Percentiles rank a stretch among this genome's conserved stretches.
phyloP scores from a whole-genome alignment of 2,888 invertebrate species.

The Acleris emargana region DNA sequence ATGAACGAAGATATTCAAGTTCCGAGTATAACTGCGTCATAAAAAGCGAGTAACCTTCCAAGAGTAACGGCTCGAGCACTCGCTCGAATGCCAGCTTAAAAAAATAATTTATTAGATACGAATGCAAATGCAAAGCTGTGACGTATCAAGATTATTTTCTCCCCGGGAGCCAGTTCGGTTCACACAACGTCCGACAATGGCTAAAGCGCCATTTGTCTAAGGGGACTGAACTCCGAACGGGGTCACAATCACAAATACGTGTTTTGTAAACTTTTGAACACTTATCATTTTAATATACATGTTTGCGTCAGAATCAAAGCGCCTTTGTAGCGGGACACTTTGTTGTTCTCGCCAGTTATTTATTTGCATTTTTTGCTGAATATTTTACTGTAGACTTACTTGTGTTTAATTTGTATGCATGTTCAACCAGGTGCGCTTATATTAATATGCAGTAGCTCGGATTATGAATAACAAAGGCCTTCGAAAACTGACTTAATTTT shows the following conservation, averaged over 20 bases:
- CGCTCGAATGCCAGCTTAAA: not conserved
- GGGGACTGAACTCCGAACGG: conserved; percentile 41
- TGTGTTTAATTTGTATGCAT: conserved; percentile 23
- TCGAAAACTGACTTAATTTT: conserved; percentile 2
- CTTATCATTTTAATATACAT: conserved; percentile 21
- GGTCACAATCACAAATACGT: conserved; percentile 37
- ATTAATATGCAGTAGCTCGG: conserved; percentile 18
- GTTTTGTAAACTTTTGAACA: conserved; percentile 24
- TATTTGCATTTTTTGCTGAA: conserved; percentile 48
- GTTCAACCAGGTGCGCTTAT: conserved; percentile 25
- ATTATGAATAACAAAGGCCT: conserved; percentile 3
- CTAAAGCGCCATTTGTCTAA: conserved; percentile 58
- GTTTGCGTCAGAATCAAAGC: conserved; percentile 32
- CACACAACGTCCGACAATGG: conserved; percentile 44
- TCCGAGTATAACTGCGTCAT: not conserved
- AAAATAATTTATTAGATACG: conserved; percentile 12
- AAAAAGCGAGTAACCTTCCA: not conserved
- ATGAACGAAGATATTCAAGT: not conserved
- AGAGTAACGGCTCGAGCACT: not conserved
- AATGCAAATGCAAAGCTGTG: conserved; percentile 23
- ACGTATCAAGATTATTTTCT: conserved; percentile 18
- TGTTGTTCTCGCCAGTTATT: conserved; percentile 51
- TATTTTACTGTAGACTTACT: not conserved
- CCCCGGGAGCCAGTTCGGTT: conserved; percentile 38
- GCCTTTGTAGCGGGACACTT: conserved; percentile 53